A percentile compares a stretch with the other conserved stretches of the same genome.
Conservation (phyloP, 2,797 vertebrate genomes). For the Xerus rutilus region DNA sequence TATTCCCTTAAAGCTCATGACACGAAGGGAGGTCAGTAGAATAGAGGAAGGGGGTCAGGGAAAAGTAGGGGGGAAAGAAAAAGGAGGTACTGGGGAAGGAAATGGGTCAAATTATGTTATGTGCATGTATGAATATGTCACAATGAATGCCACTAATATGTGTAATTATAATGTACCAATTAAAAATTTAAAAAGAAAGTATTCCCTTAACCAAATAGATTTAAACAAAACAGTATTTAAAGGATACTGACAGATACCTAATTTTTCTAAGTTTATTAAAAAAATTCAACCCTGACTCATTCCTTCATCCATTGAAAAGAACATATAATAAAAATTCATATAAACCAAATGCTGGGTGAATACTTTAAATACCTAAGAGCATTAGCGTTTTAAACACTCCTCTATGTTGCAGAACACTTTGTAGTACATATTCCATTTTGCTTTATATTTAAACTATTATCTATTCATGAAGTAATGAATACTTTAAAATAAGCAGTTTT, state of each 20-base stretch:
- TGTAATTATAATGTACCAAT: no score
- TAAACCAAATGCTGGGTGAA: neutral
- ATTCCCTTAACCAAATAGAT: neutral
- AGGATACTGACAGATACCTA: neutral
- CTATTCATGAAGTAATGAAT: neutral
- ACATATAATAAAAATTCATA: neutral
- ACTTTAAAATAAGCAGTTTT: neutral
- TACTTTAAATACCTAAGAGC: neutral
- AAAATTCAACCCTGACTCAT: neutral
- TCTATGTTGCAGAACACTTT: neutral
- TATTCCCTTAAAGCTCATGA: neutral
- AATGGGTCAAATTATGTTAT: no score
- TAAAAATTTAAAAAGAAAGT: no score
- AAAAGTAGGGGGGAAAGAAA: no score
- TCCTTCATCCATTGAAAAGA: neutral
- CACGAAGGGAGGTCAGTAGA: no score
- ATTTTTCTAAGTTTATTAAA: neutral
- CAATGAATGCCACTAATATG: no score
- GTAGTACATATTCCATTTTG: neutral
- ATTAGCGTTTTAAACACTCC: neutral
- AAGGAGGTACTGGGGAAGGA: no score
- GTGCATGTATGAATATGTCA: no score
- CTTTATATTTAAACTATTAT: conserved; percentile 3
- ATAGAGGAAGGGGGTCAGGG: no score
- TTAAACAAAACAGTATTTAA: neutral